Conservation (phyloP, 2,797 vertebrate genomes). For the Onychomys torridus region DNA sequence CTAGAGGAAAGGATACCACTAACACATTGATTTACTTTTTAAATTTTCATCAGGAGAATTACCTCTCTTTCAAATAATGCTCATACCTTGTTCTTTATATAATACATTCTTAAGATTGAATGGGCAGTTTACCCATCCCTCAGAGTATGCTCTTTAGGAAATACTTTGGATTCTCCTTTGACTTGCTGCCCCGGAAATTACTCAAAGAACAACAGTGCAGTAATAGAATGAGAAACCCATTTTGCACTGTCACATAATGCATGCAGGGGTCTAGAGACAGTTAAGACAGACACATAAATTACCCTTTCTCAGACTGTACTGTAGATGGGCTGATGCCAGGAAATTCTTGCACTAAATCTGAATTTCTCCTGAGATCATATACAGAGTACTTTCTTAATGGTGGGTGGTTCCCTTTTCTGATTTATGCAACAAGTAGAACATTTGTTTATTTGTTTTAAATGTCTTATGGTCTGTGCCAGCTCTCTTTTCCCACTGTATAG, state of each 20-base stretch:
- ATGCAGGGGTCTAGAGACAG: not conserved
- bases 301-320: not conserved
- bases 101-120: not conserved
- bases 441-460: not conserved
- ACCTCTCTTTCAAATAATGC: not conserved
- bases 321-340: not conserved
- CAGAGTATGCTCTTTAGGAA: not conserved
- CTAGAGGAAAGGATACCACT: slow-evolving; percentile 14
- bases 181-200: not conserved
- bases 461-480: not conserved
- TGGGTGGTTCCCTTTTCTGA: not conserved
- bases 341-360: not conserved
- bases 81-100: not conserved
- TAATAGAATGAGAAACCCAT: not conserved
- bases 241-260: not conserved
- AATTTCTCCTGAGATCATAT: not conserved
- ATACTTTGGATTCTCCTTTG: not conserved
- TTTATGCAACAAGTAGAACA: not conserved
- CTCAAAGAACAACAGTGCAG: not conserved
- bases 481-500: not conserved
- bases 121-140: not conserved
- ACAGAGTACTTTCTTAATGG: not conserved
- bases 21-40: not conserved
- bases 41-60: slow-evolving; percentile 14
- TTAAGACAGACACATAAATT: not conserved